phyloP scores from a whole-genome alignment of 2,113 vertebrate species.

The Crocuta crocuta region DNA sequence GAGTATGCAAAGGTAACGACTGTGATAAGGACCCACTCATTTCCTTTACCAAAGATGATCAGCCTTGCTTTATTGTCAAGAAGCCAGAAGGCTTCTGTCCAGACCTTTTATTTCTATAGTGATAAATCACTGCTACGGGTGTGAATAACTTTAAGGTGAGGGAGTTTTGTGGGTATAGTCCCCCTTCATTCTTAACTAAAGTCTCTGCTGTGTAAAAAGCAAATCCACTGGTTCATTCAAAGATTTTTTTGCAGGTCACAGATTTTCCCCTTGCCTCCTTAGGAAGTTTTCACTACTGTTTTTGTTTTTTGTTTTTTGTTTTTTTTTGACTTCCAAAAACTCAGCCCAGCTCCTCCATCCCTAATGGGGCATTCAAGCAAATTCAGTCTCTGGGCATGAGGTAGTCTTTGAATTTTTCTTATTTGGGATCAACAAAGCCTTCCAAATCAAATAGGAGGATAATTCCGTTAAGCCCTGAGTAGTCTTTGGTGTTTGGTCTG shows the following conservation, averaged over 20 bases:
- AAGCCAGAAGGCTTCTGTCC: background rate
- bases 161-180: background rate
- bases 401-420: conserved; percentile 51
- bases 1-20: background rate
- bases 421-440: conserved; percentile 3
- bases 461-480: background rate
- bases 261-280: background rate
- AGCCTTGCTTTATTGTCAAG: background rate
- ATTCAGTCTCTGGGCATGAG: background rate
- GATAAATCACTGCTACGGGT: background rate
- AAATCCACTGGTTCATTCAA: background rate
- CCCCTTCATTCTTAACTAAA: background rate
- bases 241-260: background rate
- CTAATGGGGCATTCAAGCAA: background rate
- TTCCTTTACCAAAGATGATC: background rate
- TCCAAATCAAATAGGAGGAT: conserved; percentile 63
- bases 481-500: conserved; percentile 33
- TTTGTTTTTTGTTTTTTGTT: background rate
- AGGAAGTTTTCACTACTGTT: conserved; percentile 4
- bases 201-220: background rate
- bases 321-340: background rate
- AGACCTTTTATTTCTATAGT: background rate
- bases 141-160: background rate
- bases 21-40: background rate
- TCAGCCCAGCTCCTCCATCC: background rate